Evolutionary conservation across 2,888 invertebrate species (phyloP), one percentile per base, ranked within the genome.

Genomic region (Aporophyla nigra): DNA sequence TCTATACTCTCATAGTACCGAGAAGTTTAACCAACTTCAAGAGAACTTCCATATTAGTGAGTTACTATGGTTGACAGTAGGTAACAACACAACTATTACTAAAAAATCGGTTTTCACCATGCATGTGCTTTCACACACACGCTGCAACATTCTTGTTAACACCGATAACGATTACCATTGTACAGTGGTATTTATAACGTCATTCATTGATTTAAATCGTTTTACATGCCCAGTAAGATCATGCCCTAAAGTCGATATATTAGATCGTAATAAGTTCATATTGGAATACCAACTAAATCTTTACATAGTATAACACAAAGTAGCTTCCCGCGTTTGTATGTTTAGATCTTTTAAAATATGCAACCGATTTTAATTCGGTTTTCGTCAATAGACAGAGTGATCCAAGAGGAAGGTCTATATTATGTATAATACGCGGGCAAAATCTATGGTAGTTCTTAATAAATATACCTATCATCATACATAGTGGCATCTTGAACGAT

Each of bases 81-180:
- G 16, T 33, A 51, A 21, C 5, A 1, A 33, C 3, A n/a, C 9
- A 3, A 33, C 9, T 27, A 33, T 21, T 16, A 46, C 43, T 46
- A 1, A 21, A 1, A 21, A 66, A n/a, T 3, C 16, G 16, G 19
- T 40, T 46, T 58, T 80, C 74, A 5, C 43, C 56, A 59, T 59
- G 63, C 49, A 59, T 59, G 58, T 24, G 65, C 40, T 33, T 6
- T 27, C 40, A 40, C 74, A 40, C 73, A 40, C 51, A 49, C 12
- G 27, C 19, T 33, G 33, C 14, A 54, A 49, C 16, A 33, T 46
- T 27, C 14, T 69, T 69, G 5, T 46, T 46, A 46, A 56, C 56
- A 56, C 51, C 51, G 24, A 53, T 78, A 83, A 21, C 78, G 67
- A 71, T 71, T 65, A 27, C 59, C 62, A 53, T 71, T 54, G 59